Evolutionary conservation across 2,888 invertebrate genomes (phyloP), one percentile per base, ranked within the genome.

Genomic region (Ormia ochracea): DNA sequence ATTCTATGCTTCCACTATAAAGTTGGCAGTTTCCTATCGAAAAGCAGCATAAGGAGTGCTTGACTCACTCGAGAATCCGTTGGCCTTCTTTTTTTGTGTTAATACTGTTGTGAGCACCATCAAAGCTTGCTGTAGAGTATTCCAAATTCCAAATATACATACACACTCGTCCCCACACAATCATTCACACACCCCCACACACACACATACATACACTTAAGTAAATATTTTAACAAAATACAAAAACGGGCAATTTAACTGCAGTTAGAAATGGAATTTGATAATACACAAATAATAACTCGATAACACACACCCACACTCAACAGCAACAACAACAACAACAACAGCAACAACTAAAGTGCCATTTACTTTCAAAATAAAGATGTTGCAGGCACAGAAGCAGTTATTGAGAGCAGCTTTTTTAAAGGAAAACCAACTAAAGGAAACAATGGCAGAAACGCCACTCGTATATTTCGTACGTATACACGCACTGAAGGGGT

Each of bases 401-500:
- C 14, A 41, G n/a, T 26, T 72, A 31, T 31, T 43, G 45, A 65
- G 73, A 73, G 73, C 28, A 73, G 73, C 43, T 54, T 41, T 48
- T 45, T 10, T 10, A 43, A 28, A 10, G 43, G 14, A 19, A 52
- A 38, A 23, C 3, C 5, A 26, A 10, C 1, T 23, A 14, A 17
- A 36, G 31, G 43, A 45, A 48, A 65, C 58, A 58, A 41, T 48
- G 38, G 50, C 31, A 56, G 23, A 56, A 69, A 41, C 63, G 63
- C 56, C 69, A 69, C 69, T 69, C 76, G 6, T 28, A 6, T 28
- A 28, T 28, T 4, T 17, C 14, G 59, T 12, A 48, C 28, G 26
- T 45, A 56, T 19, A 61, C n/a, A n/a, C 31, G 63, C 54, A 63
- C 28, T 63, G 43, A 72, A 56, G 80, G 80, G 76, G 50, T 80